A percentile compares a stretch with the other conserved stretches of the same genome.
Conservation (phyloP, 2,797 vertebrate species). For the Ctenochaetus hawaiiensis region DNA sequence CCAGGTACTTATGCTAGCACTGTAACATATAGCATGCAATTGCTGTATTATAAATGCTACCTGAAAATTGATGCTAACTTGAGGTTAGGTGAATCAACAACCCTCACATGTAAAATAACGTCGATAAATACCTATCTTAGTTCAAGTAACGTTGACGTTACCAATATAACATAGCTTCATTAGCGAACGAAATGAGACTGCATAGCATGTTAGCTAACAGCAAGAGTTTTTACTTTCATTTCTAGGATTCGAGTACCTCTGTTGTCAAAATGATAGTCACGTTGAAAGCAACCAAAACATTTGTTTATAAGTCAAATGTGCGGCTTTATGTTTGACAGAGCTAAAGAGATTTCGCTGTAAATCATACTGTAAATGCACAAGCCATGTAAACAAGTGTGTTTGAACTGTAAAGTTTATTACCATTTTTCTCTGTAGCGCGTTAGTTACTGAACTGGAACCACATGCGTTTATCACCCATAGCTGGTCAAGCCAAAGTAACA, state of each 20-base stretch:
- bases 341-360: not conserved
- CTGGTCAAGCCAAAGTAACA: not conserved
- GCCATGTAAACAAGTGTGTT: not conserved
- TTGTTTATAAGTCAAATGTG: not conserved
- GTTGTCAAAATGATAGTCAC: not conserved
- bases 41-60: not conserved
- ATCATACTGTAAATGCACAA: too few species aligned
- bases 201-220: too few species aligned
- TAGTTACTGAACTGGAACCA: not conserved
- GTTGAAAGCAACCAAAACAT: not conserved
- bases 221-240: not conserved
- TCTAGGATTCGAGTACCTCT: not conserved
- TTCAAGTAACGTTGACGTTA: not conserved
- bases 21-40: not conserved
- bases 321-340: too few species aligned
- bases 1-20: slow-evolving; percentile 21
- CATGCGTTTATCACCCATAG: not conserved
- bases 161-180: not conserved
- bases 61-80: not conserved
- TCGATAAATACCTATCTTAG: rapidly evolving
- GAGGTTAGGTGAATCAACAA: not conserved
- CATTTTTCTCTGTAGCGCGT: not conserved
- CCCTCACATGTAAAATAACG: not conserved
- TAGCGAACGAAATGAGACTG: not conserved
- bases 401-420: not conserved